phyloP scores from a whole-genome alignment of 2,113 vertebrate species.

The Ailuropoda melanoleuca region DNA sequence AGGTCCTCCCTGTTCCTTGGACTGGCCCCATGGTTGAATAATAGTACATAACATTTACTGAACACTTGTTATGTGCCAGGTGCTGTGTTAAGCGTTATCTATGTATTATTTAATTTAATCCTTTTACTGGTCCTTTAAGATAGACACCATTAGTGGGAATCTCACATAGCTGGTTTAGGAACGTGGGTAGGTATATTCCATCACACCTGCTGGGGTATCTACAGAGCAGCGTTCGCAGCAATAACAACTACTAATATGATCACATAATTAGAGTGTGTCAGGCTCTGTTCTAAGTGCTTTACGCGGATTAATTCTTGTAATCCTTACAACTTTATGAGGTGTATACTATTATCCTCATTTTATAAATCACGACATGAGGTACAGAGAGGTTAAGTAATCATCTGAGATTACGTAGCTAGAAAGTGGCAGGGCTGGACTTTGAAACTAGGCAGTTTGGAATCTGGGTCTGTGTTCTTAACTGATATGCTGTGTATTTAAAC shows the following conservation, averaged over 20 bases:
- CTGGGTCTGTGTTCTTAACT: background rate
- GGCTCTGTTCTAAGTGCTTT: constrained; percentile 43
- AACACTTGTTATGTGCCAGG: background rate
- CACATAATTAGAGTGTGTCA: background rate
- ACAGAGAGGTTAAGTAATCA: background rate
- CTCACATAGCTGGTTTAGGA: background rate
- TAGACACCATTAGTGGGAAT: background rate
- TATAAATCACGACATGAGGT: constrained; percentile 29
- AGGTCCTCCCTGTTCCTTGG: background rate
- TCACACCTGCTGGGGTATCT: background rate
- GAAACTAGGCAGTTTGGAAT: constrained; percentile 32
- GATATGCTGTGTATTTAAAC: background rate
- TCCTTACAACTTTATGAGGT: constrained; percentile 52
- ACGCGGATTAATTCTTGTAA: constrained; percentile 25
- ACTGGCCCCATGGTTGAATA: background rate
- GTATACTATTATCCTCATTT: background rate
- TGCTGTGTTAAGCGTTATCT: background rate
- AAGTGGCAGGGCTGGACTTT: constrained; percentile 19
- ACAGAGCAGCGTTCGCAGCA: background rate
- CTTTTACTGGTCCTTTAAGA: background rate
- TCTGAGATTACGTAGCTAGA: background rate
- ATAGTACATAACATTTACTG: background rate
- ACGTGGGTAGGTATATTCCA: background rate
- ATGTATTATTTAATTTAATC: background rate
- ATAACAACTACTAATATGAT: background rate